Evolutionary conservation across 2,797 vertebrate genomes (phyloP).

Genomic region (Etheostoma perlongum): DNA sequence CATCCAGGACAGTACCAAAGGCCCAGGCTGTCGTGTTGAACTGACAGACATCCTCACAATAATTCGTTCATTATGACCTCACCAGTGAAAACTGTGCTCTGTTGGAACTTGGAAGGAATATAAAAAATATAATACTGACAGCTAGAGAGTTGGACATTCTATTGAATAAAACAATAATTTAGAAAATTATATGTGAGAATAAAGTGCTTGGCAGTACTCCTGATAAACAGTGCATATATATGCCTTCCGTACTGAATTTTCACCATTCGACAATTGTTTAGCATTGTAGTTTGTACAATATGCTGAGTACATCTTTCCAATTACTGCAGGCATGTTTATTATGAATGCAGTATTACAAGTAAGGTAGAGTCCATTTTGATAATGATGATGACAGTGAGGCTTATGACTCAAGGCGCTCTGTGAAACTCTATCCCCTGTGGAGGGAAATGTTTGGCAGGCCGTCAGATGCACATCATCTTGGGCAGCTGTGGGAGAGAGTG

Average conservation of each 20-base stretch:
- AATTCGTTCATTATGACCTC: conserved; percentile 38
- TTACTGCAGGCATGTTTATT: neutral
- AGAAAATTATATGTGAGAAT: conserved; percentile 8
- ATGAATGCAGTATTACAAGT: conserved; percentile 13
- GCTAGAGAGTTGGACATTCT: conserved; percentile 28
- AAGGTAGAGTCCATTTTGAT: conserved; percentile 17
- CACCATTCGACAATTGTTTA: conserved; percentile 1
- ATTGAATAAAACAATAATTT: conserved; percentile 10
- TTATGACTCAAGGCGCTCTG: neutral
- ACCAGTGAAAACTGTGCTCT: conserved; percentile 15
- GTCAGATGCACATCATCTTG: neutral
- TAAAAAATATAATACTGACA: conserved; percentile 43
- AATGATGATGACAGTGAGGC: conserved; percentile 33
- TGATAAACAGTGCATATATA: neutral
- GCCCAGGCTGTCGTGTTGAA: conserved; percentile 20
- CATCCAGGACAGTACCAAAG: conserved; percentile 28
- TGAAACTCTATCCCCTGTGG: neutral
- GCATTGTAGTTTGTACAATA: conserved; percentile 3
- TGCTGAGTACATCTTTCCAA: conserved; percentile 8
- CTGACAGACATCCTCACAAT: conserved; percentile 25
- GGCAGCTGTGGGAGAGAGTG: neutral
- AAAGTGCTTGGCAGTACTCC: conserved; percentile 10
- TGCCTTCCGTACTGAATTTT: neutral
- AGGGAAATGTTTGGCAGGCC: conserved; percentile 18
- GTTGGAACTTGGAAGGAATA: conserved; percentile 39